Conservation (phyloP, 2,113 vertebrate genomes). For the Dipodomys ordii region DNA sequence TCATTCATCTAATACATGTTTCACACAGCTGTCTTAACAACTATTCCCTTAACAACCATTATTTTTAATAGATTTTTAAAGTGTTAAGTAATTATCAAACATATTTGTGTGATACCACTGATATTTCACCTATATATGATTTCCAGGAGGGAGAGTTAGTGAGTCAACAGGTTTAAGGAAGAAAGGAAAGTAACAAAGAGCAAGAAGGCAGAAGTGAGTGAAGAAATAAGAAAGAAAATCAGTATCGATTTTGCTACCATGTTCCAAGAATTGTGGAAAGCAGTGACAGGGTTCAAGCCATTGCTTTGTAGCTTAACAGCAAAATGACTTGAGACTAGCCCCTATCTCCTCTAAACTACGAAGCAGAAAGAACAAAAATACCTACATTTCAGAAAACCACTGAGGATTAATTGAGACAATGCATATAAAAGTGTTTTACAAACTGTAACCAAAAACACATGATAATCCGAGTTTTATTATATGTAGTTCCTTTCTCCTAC, state of each 20-base stretch:
- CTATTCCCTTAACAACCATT: not conserved
- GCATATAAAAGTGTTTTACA: slow-evolving; percentile 40
- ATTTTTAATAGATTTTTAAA: not conserved
- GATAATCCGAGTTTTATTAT: slow-evolving; percentile 58
- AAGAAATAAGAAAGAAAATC: slow-evolving; percentile 66
- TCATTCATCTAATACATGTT: not conserved
- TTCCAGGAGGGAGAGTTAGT: not conserved
- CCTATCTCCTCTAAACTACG: not conserved
- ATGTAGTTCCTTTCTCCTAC: not conserved
- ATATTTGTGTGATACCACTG: not conserved
- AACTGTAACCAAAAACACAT: slow-evolving; percentile 42
- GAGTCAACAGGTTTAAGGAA: slow-evolving; percentile 27
- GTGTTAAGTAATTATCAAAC: slow-evolving; percentile 12
- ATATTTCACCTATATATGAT: not conserved
- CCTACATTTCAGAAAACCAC: not conserved
- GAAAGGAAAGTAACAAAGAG: slow-evolving; percentile 39
- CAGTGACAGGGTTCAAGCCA: slow-evolving; percentile 63
- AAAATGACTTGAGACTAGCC: not conserved
- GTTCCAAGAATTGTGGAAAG: slow-evolving; percentile 11
- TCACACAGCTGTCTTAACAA: not conserved
- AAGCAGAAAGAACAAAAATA: slow-evolving; percentile 60
- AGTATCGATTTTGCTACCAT: slow-evolving; percentile 59
- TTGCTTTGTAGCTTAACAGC: slow-evolving; percentile 41
- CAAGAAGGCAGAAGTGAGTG: slow-evolving; percentile 4
- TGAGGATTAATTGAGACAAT: slow-evolving; percentile 45